Percentiles rank a stretch among this genome's conserved stretches.
phyloP scores from a whole-genome alignment of 1,140 invertebrate genomes.

The Euborellia annulipes region DNA sequence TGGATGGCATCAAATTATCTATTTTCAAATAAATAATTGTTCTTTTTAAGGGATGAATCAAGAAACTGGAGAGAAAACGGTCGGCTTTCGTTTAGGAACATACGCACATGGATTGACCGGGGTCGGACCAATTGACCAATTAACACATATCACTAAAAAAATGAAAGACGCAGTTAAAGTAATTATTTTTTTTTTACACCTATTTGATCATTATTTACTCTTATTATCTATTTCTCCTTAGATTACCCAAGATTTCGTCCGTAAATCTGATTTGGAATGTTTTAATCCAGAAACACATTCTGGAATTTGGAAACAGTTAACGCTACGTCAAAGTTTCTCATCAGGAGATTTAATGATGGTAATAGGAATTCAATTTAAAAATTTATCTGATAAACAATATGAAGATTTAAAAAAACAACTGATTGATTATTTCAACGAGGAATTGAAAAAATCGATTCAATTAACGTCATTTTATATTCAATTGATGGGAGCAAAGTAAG shows the following conservation, averaged over 20 bases:
- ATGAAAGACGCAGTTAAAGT: conserved; percentile 66
- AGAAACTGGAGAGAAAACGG: conserved; percentile 48
- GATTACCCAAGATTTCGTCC: conserved; percentile 64
- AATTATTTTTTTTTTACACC: conserved; percentile 3
- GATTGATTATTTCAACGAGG: conserved; percentile 36
- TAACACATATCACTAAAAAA: conserved; percentile 59
- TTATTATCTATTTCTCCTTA: conserved; percentile 22
- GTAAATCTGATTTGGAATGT: conserved; percentile 47
- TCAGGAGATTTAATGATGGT: conserved; percentile 72
- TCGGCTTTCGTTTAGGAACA: conserved; percentile 77
- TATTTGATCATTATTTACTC: no score
- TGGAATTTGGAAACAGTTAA: conserved; percentile 80
- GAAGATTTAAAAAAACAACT: conserved; percentile 46
- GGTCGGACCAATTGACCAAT: conserved; percentile 58
- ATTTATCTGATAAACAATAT: conserved; percentile 41
- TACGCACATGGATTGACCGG: conserved; percentile 69
- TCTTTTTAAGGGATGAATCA: conserved; percentile 31
- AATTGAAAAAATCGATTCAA: conserved; percentile 2
- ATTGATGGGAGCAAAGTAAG: conserved; percentile 44
- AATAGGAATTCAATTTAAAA: conserved; percentile 57
- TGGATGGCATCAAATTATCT: no score
- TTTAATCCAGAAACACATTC: conserved; percentile 73
- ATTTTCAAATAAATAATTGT: no score
- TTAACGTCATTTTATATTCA: no score
- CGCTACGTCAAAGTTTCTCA: conserved; percentile 51